Evolutionary conservation across 2,797 vertebrate genomes (phyloP).

Genomic region (Crenichthys baileyi): DNA sequence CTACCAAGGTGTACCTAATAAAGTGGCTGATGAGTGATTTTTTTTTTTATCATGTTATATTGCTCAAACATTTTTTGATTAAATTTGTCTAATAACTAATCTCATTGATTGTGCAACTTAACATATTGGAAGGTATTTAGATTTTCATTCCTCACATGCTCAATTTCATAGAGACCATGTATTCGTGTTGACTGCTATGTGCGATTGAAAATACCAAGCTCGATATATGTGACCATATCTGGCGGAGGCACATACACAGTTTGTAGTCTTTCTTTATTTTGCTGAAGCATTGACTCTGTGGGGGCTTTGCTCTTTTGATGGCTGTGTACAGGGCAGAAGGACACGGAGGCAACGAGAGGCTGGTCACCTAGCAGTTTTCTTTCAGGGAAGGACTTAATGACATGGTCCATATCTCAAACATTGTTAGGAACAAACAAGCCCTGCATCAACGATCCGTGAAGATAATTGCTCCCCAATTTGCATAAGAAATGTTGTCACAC

Average conservation of each 20-base stretch:
- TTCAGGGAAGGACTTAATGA: constrained; percentile 62
- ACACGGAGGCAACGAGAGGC: constrained; percentile 36
- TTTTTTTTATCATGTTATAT: not conserved
- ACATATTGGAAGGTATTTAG: not conserved
- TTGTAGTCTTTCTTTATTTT: constrained; percentile 7
- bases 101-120: not conserved
- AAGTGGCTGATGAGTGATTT: no score
- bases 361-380: constrained; percentile 51
- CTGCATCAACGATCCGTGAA: constrained; percentile 67
- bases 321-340: constrained; percentile 17
- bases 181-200: not conserved
- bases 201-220: not conserved
- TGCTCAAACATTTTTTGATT: not conserved
- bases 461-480: constrained; percentile 76
- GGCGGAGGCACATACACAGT: not conserved
- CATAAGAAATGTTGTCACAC: constrained; percentile 73
- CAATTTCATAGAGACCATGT: not conserved
- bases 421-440: constrained; percentile 71
- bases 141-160: not conserved
- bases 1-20: no score
- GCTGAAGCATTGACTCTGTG: constrained; percentile 28
- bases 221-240: constrained; percentile 1
- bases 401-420: constrained; percentile 72
- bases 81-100: not conserved
- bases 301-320: constrained; percentile 36